These are phyloP conservation scores for Psylliodes chrysocephalus DNA, from an alignment of 2,888 invertebrate species.

Conservation along the genomic window DNA sequence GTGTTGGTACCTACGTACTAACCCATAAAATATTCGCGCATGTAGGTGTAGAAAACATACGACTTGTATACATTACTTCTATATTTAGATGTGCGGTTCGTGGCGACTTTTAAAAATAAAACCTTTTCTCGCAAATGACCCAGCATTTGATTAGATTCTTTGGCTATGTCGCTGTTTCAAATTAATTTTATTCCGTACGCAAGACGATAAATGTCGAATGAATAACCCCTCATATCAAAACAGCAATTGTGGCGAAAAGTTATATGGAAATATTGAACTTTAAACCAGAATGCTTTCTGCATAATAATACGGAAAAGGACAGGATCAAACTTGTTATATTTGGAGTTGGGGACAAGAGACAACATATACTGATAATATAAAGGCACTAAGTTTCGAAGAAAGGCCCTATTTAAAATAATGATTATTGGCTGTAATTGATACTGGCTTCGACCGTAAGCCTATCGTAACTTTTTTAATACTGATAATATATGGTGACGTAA, in stretches of 20 bases:
- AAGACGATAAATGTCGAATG: conserved; percentile 18
- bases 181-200: conserved; percentile 18
- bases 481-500: too few relatives aligned
- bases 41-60: conserved; percentile 33
- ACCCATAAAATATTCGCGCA: conserved; percentile 9
- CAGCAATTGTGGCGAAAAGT: background rate
- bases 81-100: conserved; percentile 36
- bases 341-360: background rate
- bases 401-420: too few relatives aligned
- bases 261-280: background rate
- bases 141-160: conserved; percentile 14
- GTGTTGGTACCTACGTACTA: conserved; percentile 10
- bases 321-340: background rate
- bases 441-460: too few relatives aligned
- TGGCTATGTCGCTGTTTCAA: conserved; percentile 2
- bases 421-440: too few relatives aligned
- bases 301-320: background rate
- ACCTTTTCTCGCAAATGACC: conserved; percentile 28
- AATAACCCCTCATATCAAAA: conserved; percentile 9
- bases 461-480: too few relatives aligned
- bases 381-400: too few relatives aligned
- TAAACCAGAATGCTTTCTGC: background rate
- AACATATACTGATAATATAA: too few relatives aligned
- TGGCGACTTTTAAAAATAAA: conserved; percentile 32
- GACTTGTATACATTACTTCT: conserved; percentile 39